These are phyloP conservation scores for Plestiodon gilberti DNA, from an alignment of 2,113 vertebrate genomes.

Conservation along the genomic window DNA sequence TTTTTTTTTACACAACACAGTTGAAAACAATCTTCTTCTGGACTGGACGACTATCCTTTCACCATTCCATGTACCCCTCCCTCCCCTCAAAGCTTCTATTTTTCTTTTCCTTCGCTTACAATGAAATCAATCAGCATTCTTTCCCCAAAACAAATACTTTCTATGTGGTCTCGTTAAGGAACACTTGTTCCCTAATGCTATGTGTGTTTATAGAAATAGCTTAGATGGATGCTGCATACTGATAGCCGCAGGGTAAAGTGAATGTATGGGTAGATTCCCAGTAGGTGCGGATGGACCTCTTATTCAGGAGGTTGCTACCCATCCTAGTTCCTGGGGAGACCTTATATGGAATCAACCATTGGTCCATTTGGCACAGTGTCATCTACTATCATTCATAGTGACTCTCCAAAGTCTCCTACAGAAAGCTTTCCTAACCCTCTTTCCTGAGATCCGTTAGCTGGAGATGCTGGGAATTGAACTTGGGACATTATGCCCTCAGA, in stretches of 20 bases:
- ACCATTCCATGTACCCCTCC: neutral
- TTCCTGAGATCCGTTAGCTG: no score
- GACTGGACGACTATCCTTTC: neutral
- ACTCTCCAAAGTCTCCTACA: no score
- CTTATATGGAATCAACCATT: no score
- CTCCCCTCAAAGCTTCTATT: neutral
- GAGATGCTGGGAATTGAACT: neutral
- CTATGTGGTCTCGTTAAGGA: constrained; percentile 23
- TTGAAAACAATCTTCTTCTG: neutral
- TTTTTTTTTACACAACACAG: constrained; percentile 27
- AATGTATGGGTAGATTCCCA: neutral
- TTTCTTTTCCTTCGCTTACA: neutral
- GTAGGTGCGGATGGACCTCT: rapidly evolving
- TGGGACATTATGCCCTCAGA: neutral
- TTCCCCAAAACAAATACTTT: constrained; percentile 28
- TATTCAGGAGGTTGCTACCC: neutral
- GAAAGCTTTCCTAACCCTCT: no score
- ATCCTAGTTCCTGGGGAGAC: neutral
- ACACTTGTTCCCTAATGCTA: constrained; percentile 36
- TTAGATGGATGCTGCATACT: constrained; percentile 27
- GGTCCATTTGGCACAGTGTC: neutral
- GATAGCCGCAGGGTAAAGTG: constrained; percentile 10
- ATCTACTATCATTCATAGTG: no score
- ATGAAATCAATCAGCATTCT: constrained; percentile 9
- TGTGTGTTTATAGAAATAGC: constrained; percentile 45